Evolutionary conservation across 2,113 vertebrate species (phyloP).

Genomic region (Stigmatopora nigra): DNA sequence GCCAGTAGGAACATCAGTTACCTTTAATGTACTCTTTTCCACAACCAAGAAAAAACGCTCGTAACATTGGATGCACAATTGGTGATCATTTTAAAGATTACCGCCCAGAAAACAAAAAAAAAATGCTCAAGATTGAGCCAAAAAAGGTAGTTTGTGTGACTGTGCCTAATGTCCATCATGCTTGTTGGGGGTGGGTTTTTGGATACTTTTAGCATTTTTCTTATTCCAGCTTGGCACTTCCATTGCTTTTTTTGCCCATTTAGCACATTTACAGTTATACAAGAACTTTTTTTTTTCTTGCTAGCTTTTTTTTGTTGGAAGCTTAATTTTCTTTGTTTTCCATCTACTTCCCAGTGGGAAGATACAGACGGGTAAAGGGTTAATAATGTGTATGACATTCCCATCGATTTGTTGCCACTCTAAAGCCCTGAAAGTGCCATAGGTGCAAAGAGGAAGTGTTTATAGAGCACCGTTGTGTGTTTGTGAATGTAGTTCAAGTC

Average conservation of each 20-base stretch:
- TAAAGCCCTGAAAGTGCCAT: constrained; percentile 68
- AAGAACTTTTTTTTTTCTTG: constrained; percentile 17
- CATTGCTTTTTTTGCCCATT: constrained; percentile 19
- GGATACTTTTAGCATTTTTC: constrained; percentile 43
- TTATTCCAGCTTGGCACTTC: constrained; percentile 53
- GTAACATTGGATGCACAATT: background rate
- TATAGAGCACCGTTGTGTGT: constrained; percentile 32
- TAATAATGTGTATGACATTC: constrained; percentile 48
- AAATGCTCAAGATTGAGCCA: constrained; percentile 13
- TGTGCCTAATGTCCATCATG: constrained; percentile 37
- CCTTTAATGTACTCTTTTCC: constrained; percentile 1
- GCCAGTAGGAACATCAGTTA: constrained; percentile 26
- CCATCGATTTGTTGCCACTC: constrained; percentile 59
- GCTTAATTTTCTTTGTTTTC: constrained; percentile 26
- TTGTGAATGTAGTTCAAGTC: constrained; percentile 36
- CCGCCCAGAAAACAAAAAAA: constrained; percentile 9
- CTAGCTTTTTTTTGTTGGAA: constrained; percentile 15
- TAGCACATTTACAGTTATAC: constrained; percentile 1
- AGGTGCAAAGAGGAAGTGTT: constrained; percentile 53
- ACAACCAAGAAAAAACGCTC: background rate
- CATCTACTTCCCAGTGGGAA: constrained; percentile 39
- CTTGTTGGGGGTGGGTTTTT: constrained; percentile 14
- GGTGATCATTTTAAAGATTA: constrained; percentile 21
- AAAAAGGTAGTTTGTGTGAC: constrained; percentile 14
- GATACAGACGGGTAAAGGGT: constrained; percentile 49